These are phyloP conservation scores for Perithous albicinctus DNA, from an alignment of 2,888 invertebrate species.

Conservation along the genomic window DNA sequence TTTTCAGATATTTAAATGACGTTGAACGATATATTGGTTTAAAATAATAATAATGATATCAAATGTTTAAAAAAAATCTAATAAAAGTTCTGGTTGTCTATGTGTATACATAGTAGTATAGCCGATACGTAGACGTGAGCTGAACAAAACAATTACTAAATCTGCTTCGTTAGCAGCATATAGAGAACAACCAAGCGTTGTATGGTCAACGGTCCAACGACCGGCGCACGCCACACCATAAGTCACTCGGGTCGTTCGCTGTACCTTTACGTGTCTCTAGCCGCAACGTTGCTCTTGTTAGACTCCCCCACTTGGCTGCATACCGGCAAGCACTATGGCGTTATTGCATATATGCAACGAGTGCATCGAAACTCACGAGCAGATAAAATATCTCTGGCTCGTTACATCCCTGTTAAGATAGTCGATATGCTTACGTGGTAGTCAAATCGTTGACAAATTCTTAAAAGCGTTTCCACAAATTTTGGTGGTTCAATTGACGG, in stretches of 20 bases:
- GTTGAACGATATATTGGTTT: too few relatives aligned
- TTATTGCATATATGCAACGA: slow-evolving; percentile 9
- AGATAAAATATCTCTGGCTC: background rate
- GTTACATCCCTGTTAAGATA: background rate
- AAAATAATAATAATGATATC: too few relatives aligned
- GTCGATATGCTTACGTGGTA: too few relatives aligned
- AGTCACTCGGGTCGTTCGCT: slow-evolving; percentile 73
- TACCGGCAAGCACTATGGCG: background rate
- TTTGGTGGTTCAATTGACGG: too few relatives aligned
- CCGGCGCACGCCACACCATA: slow-evolving; percentile 77
- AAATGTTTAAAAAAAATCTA: too few relatives aligned
- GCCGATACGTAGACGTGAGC: slow-evolving; percentile 42
- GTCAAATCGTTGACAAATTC: too few relatives aligned
- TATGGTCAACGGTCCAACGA: slow-evolving; percentile 50
- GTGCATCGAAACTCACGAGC: slow-evolving; percentile 4
- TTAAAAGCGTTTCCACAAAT: too few relatives aligned
- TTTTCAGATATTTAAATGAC: too few relatives aligned
- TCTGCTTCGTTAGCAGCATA: slow-evolving; percentile 74
- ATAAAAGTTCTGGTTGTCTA: too few relatives aligned
- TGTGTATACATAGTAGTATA: slow-evolving; percentile 33
- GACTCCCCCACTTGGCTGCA: slow-evolving; percentile 25
- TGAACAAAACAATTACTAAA: slow-evolving; percentile 77
- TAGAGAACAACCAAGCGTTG: slow-evolving; percentile 15
- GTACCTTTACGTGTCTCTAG: slow-evolving; percentile 68
- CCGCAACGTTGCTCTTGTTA: slow-evolving; percentile 68